Conservation (phyloP, 2,888 invertebrate genomes). For the Chrysodeixis includens region DNA sequence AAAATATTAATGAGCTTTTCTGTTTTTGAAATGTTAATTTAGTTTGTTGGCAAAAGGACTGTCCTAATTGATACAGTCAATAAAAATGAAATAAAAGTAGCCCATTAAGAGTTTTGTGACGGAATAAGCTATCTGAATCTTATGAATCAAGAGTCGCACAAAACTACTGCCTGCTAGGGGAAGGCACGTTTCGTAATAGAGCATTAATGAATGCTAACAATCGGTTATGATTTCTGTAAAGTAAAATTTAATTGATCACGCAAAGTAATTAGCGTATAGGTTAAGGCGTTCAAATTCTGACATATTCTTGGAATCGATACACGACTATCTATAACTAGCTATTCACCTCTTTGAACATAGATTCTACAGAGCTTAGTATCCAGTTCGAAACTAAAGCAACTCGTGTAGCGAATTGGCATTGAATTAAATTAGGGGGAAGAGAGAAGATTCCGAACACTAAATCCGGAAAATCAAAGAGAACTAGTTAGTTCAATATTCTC, state of each 20-base stretch:
- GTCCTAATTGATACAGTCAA: neutral
- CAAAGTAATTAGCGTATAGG: constrained; percentile 22
- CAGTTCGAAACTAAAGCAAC: constrained; percentile 6
- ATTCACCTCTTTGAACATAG: neutral
- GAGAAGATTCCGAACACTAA: constrained; percentile 21
- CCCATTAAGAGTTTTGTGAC: neutral
- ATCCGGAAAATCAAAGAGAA: constrained; percentile 22
- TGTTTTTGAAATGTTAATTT: neutral
- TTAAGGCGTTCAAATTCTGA: constrained; percentile 15
- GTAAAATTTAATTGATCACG: constrained; percentile 33
- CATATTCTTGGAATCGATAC: constrained; percentile 26
- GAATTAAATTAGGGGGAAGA: constrained; percentile 23
- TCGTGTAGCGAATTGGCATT: constrained; percentile 17
- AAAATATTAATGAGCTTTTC: neutral
- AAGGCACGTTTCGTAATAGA: constrained; percentile 26
- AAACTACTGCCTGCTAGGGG: constrained; percentile 12
- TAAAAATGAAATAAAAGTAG: neutral
- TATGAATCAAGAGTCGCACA: constrained; percentile 32
- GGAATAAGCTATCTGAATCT: constrained; percentile 36
- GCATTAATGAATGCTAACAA: constrained; percentile 39
- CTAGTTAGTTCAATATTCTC: constrained; percentile 31
- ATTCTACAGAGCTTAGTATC: constrained; percentile 10
- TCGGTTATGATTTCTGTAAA: constrained; percentile 34
- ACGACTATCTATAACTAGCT: neutral
- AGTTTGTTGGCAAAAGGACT: neutral